Base-by-base conservation (phyloP, 2,113 vertebrate species). In the Girardinichthys multiradiatus region DNA sequence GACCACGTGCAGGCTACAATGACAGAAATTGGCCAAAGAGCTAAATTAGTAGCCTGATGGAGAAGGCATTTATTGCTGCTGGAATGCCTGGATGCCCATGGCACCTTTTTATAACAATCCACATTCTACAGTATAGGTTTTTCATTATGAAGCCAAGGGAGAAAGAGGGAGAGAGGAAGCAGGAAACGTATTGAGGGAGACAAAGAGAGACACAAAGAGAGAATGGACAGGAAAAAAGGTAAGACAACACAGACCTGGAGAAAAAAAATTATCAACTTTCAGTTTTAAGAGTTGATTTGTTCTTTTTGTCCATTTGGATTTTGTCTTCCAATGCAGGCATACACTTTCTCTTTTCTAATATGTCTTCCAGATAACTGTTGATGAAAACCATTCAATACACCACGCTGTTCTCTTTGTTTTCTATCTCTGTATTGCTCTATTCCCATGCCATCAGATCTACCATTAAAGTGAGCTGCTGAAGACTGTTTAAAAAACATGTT, bases 71-170 rank as follows among this genome's bases (percentile, higher is more conserved):
- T 87, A 81, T 87, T 87, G 78, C 57, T 85, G 35, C 65, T 75
- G 77, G 87, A 84, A 86, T 83, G 81, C 69, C 57, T 63, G 77
- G 74, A 85, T 77, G 82, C 84, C 82, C 72, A 66, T 82, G 81
- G 75, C 87, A 83, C 69, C 69, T 77, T 86, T 89, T 88, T 86
- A 84, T 77, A 87, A 83, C 73, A 80, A 81, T 83, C 65, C 70
- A 80, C 79, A 81, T 86, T 82, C 77, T 83, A 76, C 76, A 64
- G 74, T 84, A 74, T 85, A 86, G 77, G 65, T 72, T 87, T 51
- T 85, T 76, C 82, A 84, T 76, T 64, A 76, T 84, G 76, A 88
- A 84, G 69, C 63, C 11, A 19, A 71, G 2, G 17, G 29, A 61
- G 58, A 80, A 68, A 78, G 58, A 39, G n/a, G 29, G 45, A 62